Base-by-base conservation (phyloP, 2,113 vertebrate species). In the Ctenomys sociabilis region DNA sequence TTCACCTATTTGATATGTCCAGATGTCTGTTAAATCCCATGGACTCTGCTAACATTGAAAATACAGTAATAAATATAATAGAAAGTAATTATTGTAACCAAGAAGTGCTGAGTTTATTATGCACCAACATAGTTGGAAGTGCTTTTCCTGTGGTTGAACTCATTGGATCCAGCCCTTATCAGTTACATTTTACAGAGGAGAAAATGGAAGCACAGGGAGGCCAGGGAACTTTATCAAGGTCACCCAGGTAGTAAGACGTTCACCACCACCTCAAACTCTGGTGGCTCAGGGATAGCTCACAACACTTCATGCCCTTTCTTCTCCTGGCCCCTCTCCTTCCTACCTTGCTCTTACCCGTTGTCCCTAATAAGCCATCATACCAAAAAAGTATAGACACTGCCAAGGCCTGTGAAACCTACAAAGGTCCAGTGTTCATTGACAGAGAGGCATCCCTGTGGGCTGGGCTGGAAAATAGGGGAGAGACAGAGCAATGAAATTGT, bases 51-150 rank as follows among this genome's bases (percentile, higher is more conserved):
- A 78, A 89, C 32, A 89, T 5, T 64, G 54, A 66, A 6, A 11
- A 24, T 32, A 19, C 26, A 49, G n/a, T 52, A 22, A 86, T 59
- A 57, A 89, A 88, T 78, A 26, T 9, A 89, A 92, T 43, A 83
- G 89, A 66, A 37, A 21, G n/a, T 19, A 22, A 54, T 57, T 14
- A 52, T 21, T 16, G 0, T 54, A 94, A 88, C 7, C 59, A 61
- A 81, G 1, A 22, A 78, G 32, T 37, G 10, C 1, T 26, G 59
- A 94, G 43, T 87, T 72, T 21, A 16, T 10, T 88, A 4, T 35
- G 61, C 0, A 0, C 37, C 40, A 30, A 17, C 1, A 4, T 17
- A 61, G 12, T 14, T 30, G 1, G 32, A 72, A 57, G 24, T 35
- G 43, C 5, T 92, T 70, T 43, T 64, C 7, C 0, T 35, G 16